phyloP scores from a whole-genome alignment of 2,113 vertebrate genomes.

The Ciconia stormi region DNA sequence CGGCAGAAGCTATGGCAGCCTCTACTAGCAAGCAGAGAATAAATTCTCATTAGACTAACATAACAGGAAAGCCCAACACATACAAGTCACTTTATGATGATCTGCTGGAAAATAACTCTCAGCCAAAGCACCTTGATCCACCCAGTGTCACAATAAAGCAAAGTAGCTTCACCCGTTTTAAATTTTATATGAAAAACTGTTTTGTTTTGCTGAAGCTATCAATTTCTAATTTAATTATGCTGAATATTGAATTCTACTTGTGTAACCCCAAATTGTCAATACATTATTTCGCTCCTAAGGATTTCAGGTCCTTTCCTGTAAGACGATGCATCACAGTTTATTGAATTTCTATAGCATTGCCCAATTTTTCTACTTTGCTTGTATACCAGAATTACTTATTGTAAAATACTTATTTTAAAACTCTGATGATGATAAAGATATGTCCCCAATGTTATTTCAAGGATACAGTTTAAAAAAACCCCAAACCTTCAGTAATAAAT shows the following conservation, averaged over 20 bases:
- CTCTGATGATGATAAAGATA: conserved; percentile 9
- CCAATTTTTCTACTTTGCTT: conserved; percentile 20
- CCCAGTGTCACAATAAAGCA: not conserved
- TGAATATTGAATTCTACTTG: conserved; percentile 57
- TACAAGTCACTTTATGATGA: not conserved
- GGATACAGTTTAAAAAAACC: not conserved
- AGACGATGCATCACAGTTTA: conserved; percentile 3
- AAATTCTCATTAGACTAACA: not conserved
- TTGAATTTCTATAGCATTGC: conserved; percentile 31
- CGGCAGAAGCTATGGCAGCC: not conserved
- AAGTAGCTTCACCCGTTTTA: not conserved
- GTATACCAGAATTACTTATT: not conserved
- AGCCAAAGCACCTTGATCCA: not conserved
- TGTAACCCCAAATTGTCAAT: conserved; percentile 38
- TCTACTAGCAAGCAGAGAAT: not conserved
- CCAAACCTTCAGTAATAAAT: conserved; percentile 14
- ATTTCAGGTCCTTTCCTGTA: conserved; percentile 31
- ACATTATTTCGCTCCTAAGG: not conserved
- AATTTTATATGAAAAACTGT: conserved; percentile 7
- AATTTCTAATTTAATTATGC: conserved; percentile 54
- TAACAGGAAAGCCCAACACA: not conserved
- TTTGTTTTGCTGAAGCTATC: conserved; percentile 43
- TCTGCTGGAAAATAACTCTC: not conserved
- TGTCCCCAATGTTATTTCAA: conserved; percentile 42
- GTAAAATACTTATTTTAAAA: conserved; percentile 32